Conservation (phyloP, 2,113 vertebrate species). For the Anthoscopus minutus region DNA sequence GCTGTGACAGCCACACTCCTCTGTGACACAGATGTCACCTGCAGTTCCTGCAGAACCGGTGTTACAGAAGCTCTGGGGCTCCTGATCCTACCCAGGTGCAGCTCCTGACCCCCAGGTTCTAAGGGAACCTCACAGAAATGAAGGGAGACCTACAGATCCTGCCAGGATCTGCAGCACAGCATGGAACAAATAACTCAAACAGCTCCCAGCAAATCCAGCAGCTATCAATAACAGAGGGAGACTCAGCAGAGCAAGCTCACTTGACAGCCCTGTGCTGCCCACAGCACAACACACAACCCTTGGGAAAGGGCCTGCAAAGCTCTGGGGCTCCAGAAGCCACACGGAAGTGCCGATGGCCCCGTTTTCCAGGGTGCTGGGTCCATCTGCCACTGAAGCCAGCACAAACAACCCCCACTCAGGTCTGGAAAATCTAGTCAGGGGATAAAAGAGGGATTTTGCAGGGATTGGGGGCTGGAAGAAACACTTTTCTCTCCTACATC, state of each 20-base stretch:
- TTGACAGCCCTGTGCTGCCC: background rate
- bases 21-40: background rate
- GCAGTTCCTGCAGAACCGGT: background rate
- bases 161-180: background rate
- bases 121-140: background rate
- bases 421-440: background rate
- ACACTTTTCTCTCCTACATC: background rate
- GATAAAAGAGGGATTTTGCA: background rate
- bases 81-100: background rate
- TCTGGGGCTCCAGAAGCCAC: background rate
- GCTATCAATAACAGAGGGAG: background rate
- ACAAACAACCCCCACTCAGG: background rate
- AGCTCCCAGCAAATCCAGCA: background rate
- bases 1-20: background rate
- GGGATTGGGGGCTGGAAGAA: accelerated
- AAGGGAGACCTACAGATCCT: background rate
- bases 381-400: background rate
- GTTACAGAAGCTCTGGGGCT: background rate
- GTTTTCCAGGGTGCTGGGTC: background rate
- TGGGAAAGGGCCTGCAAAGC: background rate
- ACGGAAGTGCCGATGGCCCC: accelerated
- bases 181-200: background rate
- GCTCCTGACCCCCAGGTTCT: background rate
- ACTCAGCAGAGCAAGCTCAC: background rate
- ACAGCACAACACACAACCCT: background rate